These are phyloP conservation scores for Platycheirus albimanus DNA, from an alignment of 2,888 invertebrate genomes.

Conservation along the genomic window DNA sequence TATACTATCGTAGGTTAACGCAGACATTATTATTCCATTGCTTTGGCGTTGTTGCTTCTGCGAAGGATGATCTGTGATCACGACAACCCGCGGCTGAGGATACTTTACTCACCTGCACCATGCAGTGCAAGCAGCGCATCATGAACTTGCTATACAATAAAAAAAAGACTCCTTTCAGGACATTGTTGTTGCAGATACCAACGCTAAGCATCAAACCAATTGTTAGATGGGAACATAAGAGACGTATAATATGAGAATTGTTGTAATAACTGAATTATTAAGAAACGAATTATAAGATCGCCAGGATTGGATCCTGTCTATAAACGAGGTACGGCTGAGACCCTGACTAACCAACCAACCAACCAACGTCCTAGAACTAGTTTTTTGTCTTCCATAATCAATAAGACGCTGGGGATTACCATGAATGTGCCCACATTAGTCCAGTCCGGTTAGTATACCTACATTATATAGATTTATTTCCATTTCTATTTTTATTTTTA, in stretches of 20 bases:
- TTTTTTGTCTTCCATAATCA: conserved; percentile 46
- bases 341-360: not conserved
- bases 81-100: conserved; percentile 53
- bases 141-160: conserved; percentile 44
- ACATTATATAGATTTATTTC: too few relatives aligned
- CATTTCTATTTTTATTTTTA: conserved; percentile 45
- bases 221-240: conserved; percentile 24
- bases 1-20: conserved; percentile 43
- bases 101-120: conserved; percentile 31
- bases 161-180: conserved; percentile 51
- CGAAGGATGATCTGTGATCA: conserved; percentile 69
- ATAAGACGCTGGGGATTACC: conserved; percentile 50
- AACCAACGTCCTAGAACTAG: conserved; percentile 35
- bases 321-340: too few relatives aligned
- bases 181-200: conserved; percentile 32
- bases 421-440: conserved; percentile 36
- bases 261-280: conserved; percentile 73
- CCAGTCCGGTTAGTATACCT: not conserved
- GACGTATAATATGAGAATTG: conserved; percentile 40
- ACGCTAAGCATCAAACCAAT: not conserved
- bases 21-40: conserved; percentile 43
- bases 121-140: conserved; percentile 12
- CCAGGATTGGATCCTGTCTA: conserved; percentile 49
- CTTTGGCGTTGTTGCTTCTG: conserved; percentile 23
- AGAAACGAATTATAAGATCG: conserved; percentile 58